Evolutionary conservation across 2,113 vertebrate genomes (phyloP).

Genomic region (Anarrhichthys ocellatus): DNA sequence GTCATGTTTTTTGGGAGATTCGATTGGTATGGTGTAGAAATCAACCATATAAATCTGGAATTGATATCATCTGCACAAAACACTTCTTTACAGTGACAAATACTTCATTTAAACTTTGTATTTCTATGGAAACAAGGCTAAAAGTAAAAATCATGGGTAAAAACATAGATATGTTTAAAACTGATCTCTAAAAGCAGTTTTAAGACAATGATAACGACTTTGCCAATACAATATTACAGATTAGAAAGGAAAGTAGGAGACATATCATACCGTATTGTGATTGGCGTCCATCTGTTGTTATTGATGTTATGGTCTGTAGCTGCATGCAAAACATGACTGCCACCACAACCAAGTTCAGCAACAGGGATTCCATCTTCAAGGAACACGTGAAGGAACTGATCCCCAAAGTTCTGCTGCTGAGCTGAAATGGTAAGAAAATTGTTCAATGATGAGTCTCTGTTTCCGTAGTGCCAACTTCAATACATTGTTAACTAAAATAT

Average conservation of each 20-base stretch:
- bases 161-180: background rate
- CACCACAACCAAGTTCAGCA: slow-evolving; percentile 83
- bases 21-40: background rate
- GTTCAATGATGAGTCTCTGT: slow-evolving; percentile 24
- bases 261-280: slow-evolving; percentile 83
- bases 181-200: background rate
- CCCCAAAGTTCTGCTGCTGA: slow-evolving; percentile 81
- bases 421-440: slow-evolving; percentile 76
- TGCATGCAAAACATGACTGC: slow-evolving; percentile 78
- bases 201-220: background rate
- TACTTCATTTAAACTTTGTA: background rate
- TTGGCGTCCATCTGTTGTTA: slow-evolving; percentile 73
- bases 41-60: background rate
- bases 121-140: background rate
- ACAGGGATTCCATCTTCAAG: slow-evolving; percentile 85
- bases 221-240: background rate
- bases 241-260: slow-evolving; percentile 1
- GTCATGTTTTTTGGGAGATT: background rate
- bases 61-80: no score
- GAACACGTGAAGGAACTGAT: slow-evolving; percentile 89
- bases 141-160: background rate
- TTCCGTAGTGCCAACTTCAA: background rate
- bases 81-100: background rate
- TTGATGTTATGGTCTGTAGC: slow-evolving; percentile 77
- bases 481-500: background rate